Conservation (phyloP, 2,888 invertebrate genomes). For the Tenthredo amoena region DNA sequence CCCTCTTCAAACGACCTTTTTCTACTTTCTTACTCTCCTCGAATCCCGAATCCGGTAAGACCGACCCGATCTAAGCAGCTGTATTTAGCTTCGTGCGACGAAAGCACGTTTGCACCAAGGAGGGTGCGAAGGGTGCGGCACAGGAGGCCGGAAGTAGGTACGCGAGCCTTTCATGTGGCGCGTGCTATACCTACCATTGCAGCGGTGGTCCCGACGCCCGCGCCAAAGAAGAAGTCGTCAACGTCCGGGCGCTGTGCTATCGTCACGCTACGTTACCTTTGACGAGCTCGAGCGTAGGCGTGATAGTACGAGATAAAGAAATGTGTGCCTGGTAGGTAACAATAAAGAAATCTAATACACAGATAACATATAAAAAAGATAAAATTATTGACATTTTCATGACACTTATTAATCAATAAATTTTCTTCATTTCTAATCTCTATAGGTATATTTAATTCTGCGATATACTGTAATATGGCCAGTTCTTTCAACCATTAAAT, state of each 20-base stretch:
- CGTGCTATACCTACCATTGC: constrained; percentile 54
- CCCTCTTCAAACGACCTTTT: neutral
- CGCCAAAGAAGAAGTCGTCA: constrained; percentile 28
- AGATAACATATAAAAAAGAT: neutral
- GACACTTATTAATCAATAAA: neutral
- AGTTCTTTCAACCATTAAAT: neutral
- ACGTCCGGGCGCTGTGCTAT: constrained; percentile 59
- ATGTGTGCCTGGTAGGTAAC: constrained; percentile 53
- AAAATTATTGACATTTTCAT: neutral
- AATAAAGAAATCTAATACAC: constrained; percentile 10
- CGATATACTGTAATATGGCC: neutral
- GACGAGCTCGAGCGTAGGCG: constrained; percentile 53
- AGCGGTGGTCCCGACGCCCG: constrained; percentile 29
- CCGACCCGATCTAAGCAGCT: constrained; percentile 43
- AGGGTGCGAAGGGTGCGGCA: constrained; percentile 25
- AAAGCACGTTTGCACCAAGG: constrained; percentile 48
- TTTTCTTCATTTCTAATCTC: neutral
- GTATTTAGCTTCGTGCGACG: constrained; percentile 45
- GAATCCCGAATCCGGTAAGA: constrained; percentile 29
- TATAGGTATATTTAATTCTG: neutral
- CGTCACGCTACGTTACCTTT: constrained; percentile 64
- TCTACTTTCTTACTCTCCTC: neutral
- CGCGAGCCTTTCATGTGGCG: constrained; percentile 52
- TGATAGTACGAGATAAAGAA: constrained; percentile 52
- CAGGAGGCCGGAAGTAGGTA: constrained; percentile 62